Base-by-base conservation (phyloP, 2,888 invertebrate species). In the Megastigmus dorsalis region DNA sequence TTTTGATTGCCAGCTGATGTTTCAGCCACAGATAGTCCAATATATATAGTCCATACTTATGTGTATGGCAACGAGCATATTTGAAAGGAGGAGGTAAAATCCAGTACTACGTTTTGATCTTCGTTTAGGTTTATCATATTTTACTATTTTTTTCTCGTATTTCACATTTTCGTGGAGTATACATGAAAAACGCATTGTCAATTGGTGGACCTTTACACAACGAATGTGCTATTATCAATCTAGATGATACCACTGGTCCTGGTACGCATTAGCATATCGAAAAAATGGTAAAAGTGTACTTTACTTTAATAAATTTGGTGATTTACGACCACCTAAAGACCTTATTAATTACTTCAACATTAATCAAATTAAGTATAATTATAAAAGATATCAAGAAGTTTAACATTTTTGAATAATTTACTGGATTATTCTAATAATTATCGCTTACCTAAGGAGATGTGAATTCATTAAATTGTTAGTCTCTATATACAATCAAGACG, bases 221-320 rank as follows among this genome's bases (percentile, higher is more conserved):
- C n/a, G 73, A 76, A 77, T 48, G 38, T 3, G 75, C 59, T 0
- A 67, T 72, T 48, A 52, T 48, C 52, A 74, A 78, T 68, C 50
- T 78, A 7, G 73, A 76, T 59, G 63, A 75, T 62, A 52, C 38
- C 43, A 41, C 66, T 18, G 75, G 52, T 28, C 0, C 80, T 85
- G 86, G 86, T 81, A 85, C 78, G 81, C 83, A 63, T 86, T 77
- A 72, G 76, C 76, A 7, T 81, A 84, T 77, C 80, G 75, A 38
- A 86, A 86, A 79, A 74, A 78, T 3, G 78, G 78, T 36, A 72
- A 82, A 62, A 50, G 80, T 33, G 78, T 83, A 26, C 76, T 80
- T 59, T 87, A 87, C 77, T 88, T 83, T 80, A 85, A 87, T 73
- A 85, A 84, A 66, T 88, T 84, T 77, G 86, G 86, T 26, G 82